Conservation (phyloP, 2,797 vertebrate genomes). For the Paramormyrops hopkinsi region DNA sequence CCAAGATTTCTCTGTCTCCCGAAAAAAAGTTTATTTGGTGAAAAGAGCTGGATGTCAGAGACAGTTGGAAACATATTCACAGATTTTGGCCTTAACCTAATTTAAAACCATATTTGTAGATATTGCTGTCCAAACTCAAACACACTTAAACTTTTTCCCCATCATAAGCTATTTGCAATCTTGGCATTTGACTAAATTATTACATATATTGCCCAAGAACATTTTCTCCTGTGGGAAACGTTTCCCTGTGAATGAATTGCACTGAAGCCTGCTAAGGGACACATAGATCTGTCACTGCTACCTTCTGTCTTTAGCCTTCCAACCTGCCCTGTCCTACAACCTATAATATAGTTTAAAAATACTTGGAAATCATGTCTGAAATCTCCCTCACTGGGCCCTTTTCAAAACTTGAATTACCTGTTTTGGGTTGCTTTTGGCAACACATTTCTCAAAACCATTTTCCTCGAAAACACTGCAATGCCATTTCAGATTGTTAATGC, state of each 20-base stretch:
- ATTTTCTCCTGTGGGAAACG: not conserved
- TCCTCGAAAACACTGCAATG: not conserved
- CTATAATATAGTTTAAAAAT: not conserved
- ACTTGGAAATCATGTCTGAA: not conserved
- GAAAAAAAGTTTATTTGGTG: not conserved
- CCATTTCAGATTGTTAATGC: conserved; percentile 10
- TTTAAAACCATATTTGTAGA: not conserved
- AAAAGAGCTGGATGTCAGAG: not conserved
- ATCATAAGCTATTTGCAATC: not conserved
- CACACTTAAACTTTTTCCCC: not conserved
- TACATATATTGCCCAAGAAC: not conserved
- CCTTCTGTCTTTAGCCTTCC: not conserved
- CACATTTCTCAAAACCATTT: not conserved
- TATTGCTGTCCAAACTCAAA: not conserved
- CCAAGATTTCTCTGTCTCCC: not conserved
- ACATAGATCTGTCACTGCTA: not conserved
- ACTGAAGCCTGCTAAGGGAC: not conserved
- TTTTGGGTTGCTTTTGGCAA: not conserved
- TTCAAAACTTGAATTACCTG: not conserved
- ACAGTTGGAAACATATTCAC: not conserved
- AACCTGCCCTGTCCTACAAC: not conserved
- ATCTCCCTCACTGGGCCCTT: not conserved
- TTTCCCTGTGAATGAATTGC: not conserved
- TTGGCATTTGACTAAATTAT: not conserved
- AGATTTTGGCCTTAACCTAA: not conserved